These are phyloP conservation scores for Chrysaora quinquecirrha DNA, from an alignment of 30 jellyfish, hydroid and myxozoan genomes.

Conservation along the genomic window DNA sequence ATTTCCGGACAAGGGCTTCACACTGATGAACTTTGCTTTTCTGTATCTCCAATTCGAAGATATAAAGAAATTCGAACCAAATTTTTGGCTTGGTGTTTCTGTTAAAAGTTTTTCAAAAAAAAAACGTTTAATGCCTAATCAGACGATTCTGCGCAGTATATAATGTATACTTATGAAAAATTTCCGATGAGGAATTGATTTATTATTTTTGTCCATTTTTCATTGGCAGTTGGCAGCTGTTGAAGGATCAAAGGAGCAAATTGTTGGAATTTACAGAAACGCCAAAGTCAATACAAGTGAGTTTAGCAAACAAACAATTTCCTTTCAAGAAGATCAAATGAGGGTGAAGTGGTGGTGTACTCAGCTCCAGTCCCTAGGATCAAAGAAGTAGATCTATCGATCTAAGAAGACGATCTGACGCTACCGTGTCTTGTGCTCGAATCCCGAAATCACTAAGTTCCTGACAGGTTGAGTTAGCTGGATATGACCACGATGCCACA, in stretches of 20 bases:
- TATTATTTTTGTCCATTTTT: neutral
- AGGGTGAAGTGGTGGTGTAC: too few species aligned
- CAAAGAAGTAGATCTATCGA: neutral
- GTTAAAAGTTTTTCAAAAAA: neutral
- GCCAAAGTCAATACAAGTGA: conserved; percentile 5
- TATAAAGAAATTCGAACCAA: too few species aligned
- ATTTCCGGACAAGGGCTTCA: too few species aligned
- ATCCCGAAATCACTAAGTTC: neutral
- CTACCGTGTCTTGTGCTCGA: too few species aligned
- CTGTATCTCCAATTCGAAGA: too few species aligned
- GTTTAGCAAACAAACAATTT: neutral
- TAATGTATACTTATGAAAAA: neutral
- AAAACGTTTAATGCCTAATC: neutral
- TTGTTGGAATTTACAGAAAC: conserved; percentile 11
- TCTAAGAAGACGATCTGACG: neutral
- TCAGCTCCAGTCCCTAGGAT: too few species aligned
- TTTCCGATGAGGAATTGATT: neutral
- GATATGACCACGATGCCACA: neutral
- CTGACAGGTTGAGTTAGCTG: neutral
- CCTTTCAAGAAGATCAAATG: neutral
- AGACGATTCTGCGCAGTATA: neutral
- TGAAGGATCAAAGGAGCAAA: conserved; percentile 11
- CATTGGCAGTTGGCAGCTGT: conserved; percentile 13
- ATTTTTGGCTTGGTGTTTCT: neutral
- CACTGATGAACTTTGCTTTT: too few species aligned